phyloP scores from a whole-genome alignment of 2,888 invertebrate genomes.

The Seira musarum region DNA sequence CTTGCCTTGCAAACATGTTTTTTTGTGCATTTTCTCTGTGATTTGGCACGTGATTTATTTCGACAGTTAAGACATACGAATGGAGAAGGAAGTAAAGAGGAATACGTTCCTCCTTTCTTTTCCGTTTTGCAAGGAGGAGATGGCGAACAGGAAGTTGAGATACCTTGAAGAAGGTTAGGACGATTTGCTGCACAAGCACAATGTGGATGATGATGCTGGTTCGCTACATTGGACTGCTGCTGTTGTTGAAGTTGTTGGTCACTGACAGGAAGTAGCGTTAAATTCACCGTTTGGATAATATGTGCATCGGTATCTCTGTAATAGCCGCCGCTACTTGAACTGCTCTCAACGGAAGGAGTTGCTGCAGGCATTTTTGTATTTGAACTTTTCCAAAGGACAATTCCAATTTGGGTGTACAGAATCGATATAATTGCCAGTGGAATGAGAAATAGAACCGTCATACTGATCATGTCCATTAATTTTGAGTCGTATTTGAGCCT shows the following conservation, averaged over 20 bases:
- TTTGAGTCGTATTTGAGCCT: slow-evolving; percentile 85
- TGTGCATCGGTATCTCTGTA: slow-evolving; percentile 26
- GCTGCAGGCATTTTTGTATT: slow-evolving; percentile 59
- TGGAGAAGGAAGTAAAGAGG: slow-evolving; percentile 10
- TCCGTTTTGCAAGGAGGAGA: slow-evolving; percentile 27
- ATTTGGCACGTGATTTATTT: slow-evolving; percentile 7
- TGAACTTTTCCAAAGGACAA: slow-evolving; percentile 82
- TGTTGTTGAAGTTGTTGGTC: slow-evolving; percentile 22
- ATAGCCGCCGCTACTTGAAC: slow-evolving; percentile 50
- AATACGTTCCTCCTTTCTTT: slow-evolving; percentile 22
- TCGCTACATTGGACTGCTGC: neutral
- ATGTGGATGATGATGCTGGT: slow-evolving; percentile 28
- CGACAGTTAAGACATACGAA: slow-evolving; percentile 27
- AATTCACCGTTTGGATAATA: slow-evolving; percentile 46
- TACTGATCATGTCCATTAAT: slow-evolving; percentile 85
- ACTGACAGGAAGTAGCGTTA: slow-evolving; percentile 31
- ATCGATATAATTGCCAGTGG: slow-evolving; percentile 85
- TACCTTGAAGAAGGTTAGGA: slow-evolving; percentile 11
- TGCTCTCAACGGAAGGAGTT: slow-evolving; percentile 51
- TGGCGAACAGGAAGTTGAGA: slow-evolving; percentile 39
- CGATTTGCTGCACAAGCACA: slow-evolving; percentile 3
- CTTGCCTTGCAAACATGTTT: slow-evolving; percentile 24
- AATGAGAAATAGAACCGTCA: slow-evolving; percentile 85
- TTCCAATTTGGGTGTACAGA: slow-evolving; percentile 87
- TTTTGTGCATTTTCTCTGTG: neutral